A percentile compares a stretch with the other conserved stretches of the same genome.
Conservation (phyloP, 2,888 invertebrate genomes). For the Drosophila ustulata region DNA sequence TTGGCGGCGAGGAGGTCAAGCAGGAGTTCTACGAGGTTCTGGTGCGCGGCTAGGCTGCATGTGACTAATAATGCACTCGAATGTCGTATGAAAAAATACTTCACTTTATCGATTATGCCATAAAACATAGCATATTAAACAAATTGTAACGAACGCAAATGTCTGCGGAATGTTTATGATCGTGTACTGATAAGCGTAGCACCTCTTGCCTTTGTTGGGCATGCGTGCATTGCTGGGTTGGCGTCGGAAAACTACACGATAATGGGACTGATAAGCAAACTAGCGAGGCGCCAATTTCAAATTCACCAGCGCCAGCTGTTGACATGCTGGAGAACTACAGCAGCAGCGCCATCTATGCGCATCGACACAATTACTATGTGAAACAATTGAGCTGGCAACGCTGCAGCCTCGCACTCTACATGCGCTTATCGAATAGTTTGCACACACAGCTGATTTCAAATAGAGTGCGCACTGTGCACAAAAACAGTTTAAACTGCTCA, state of each 20-base stretch:
- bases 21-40: slow-evolving; percentile 90
- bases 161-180: slow-evolving; percentile 4
- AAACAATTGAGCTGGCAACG: background rate
- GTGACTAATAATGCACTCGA: background rate
- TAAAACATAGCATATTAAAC: slow-evolving; percentile 17
- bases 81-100: background rate
- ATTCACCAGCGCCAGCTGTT: slow-evolving; percentile 13
- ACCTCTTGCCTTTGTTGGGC: background rate
- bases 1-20: slow-evolving; percentile 88
- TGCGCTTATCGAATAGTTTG: slow-evolving; percentile 19
- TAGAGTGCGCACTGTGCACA: background rate
- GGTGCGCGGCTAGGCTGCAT: slow-evolving; percentile 78
- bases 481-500: background rate
- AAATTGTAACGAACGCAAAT: slow-evolving; percentile 16
- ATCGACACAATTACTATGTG: background rate
- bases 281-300: slow-evolving; percentile 1
- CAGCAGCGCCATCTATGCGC: slow-evolving; percentile 31
- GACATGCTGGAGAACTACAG: background rate
- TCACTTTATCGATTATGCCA: slow-evolving; percentile 9
- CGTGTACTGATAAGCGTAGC: slow-evolving; percentile 24
- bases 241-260: background rate
- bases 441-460: slow-evolving; percentile 33
- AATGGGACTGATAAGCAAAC: background rate
- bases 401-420: background rate
- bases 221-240: background rate